Conservation (phyloP, 2,888 invertebrate species). For the Meliscaeva auricollis region DNA sequence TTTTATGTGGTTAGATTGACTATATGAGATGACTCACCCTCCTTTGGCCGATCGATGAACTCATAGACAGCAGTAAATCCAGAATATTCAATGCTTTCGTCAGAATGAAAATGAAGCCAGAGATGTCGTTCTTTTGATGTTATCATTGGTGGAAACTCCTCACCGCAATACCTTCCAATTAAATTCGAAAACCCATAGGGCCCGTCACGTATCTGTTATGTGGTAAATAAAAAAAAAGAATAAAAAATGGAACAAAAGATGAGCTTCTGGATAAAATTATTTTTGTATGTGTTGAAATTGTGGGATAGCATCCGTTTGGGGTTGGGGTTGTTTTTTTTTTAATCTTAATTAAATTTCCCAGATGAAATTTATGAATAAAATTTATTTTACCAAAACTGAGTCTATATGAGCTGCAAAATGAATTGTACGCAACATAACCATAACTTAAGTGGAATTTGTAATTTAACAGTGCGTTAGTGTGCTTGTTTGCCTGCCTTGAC, state of each 20-base stretch:
- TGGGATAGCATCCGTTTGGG: no score
- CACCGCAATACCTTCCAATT: conserved; percentile 89
- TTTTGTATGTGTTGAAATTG: not conserved
- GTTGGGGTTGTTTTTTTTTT: not conserved
- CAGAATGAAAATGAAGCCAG: conserved; percentile 92
- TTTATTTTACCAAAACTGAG: conserved; percentile 30
- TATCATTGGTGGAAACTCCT: conserved; percentile 89
- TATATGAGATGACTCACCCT: conserved; percentile 84
- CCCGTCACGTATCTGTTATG: conserved; percentile 89
- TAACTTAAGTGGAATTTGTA: conserved; percentile 22
- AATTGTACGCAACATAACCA: conserved; percentile 21
- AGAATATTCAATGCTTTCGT: conserved; percentile 91
- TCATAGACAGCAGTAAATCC: conserved; percentile 92
- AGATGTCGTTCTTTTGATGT: conserved; percentile 90
- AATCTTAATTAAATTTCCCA: conserved; percentile 60
- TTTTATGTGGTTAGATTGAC: conserved; percentile 73
- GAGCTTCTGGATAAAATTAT: conserved; percentile 11
- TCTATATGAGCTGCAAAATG: conserved; percentile 10
- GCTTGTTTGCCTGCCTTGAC: not conserved
- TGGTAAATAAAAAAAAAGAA: not conserved
- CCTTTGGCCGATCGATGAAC: conserved; percentile 86
- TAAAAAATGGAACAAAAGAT: conserved; percentile 20
- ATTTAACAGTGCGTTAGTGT: not conserved
- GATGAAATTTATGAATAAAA: conserved; percentile 44
- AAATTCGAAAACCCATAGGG: conserved; percentile 90